Evolutionary conservation across 1,140 invertebrate species (phyloP), one percentile per base, ranked within the genome.

Genomic region (Panulirus ornatus): DNA sequence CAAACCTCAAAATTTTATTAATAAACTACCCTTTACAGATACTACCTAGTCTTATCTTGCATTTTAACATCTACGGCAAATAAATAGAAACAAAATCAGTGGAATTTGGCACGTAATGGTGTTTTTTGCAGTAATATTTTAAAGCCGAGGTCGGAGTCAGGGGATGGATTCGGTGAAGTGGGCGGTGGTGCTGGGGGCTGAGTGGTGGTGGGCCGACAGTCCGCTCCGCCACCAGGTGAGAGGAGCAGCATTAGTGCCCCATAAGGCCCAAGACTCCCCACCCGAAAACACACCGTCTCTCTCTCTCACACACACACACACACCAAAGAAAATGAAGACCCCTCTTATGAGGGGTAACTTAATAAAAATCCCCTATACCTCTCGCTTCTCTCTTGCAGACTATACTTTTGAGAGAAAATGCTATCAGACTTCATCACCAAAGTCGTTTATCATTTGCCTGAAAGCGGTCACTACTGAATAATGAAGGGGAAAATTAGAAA

Each of bases 151-250:
- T 19, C 54, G 11, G 19, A 22, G 54, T 58, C 54, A 58, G 54
- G 5, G 14, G 19, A 19, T 14, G 16, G 54, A 58, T 14, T 58
- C 22, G 22, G 75, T 40, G n/a, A 75, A 86, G 73, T 86, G 84
- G 84, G 84, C 73, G 85, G 85, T 58, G 27, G 84, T 86, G 84
- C n/a, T 86, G 84, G 84, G 84, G 75, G 42, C 22, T 44, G 51
- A 79, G 54, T 66, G 76, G 75, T 87, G 85, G 85, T 79, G 84
- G 70, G 84, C 30, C 73, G 54, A 78, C 42, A 22, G 51, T 87
- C 85, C 85, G 85, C 85, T 87, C 85, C 85, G 85, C 85, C 85
- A 87, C 85, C 85, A 87, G 85, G 85, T 87, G 85, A 87, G 85
- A 87, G 85, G 85, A 87, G 75, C 19, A 44, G 73, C 85, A 87